Conservation (phyloP, 1,140 invertebrate genomes). For the Drosophila rhopaloa region DNA sequence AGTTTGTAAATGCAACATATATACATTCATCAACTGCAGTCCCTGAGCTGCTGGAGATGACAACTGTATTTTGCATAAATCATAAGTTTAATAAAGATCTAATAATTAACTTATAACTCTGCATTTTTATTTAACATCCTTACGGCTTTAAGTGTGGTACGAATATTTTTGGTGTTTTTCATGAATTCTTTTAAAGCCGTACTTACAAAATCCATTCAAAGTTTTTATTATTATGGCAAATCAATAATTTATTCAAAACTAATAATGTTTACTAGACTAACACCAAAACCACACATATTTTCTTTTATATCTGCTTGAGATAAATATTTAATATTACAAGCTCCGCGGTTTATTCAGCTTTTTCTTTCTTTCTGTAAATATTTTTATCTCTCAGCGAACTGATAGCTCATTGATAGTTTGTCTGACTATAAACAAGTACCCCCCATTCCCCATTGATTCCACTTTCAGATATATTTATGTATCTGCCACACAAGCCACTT, state of each 20-base stretch:
- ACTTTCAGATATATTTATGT: constrained; percentile 8
- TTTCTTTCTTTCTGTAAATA: constrained; percentile 9
- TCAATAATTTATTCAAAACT: too few relatives aligned
- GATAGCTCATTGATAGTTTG: constrained; percentile 17
- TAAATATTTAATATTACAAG: background rate
- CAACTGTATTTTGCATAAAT: constrained; percentile 63
- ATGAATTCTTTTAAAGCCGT: too few relatives aligned
- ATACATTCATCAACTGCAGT: constrained; percentile 25
- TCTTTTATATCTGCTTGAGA: background rate
- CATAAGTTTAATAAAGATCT: constrained; percentile 74
- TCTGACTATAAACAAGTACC: constrained; percentile 5
- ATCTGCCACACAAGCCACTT: constrained; percentile 13
- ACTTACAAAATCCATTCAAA: too few relatives aligned
- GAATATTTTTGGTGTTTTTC: too few relatives aligned
- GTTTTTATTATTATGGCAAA: too few relatives aligned
- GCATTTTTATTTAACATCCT: background rate
- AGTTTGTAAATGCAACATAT: constrained; percentile 45
- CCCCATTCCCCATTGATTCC: background rate
- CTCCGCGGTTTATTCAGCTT: background rate
- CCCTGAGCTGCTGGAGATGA: constrained; percentile 38
- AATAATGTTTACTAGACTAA: too few relatives aligned
- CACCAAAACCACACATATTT: too few relatives aligned
- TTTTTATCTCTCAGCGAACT: background rate
- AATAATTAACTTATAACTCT: constrained; percentile 54
- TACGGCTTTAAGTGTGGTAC: background rate